These are phyloP conservation scores for Drosophila insularis DNA, from an alignment of 1,140 invertebrate genomes.

Conservation along the genomic window DNA sequence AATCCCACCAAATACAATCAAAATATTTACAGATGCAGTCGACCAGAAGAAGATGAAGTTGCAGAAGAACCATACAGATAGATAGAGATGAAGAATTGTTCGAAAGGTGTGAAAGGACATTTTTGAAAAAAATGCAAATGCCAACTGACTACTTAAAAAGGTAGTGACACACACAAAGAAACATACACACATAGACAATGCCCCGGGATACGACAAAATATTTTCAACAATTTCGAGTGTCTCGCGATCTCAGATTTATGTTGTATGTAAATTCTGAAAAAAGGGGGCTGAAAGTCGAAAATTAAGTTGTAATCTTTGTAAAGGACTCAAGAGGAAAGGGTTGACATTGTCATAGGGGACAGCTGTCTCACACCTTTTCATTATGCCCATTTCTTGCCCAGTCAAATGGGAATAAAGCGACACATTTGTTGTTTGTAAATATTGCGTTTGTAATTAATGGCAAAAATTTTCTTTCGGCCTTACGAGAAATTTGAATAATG, in stretches of 20 bases:
- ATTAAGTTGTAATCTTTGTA: constrained; percentile 82
- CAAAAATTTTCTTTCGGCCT: constrained; percentile 1
- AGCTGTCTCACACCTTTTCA: constrained; percentile 55
- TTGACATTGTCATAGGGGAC: constrained; percentile 59
- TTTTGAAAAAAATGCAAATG: constrained; percentile 46
- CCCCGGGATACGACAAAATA: constrained; percentile 65
- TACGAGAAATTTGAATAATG: constrained; percentile 46
- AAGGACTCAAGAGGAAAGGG: constrained; percentile 53
- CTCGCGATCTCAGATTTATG: constrained; percentile 75
- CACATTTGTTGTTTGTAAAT: constrained; percentile 82
- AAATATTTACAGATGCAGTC: constrained; percentile 68
- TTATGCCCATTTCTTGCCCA: constrained; percentile 1
- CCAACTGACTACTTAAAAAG: constrained; percentile 27
- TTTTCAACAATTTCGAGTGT: constrained; percentile 74
- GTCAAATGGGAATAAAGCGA: constrained; percentile 53
- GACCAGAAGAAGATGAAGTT: constrained; percentile 29
- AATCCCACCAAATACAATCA: constrained; percentile 65
- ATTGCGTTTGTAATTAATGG: constrained; percentile 81
- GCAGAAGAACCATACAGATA: background rate
- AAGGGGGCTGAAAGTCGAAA: constrained; percentile 64
- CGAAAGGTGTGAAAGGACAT: constrained; percentile 66
- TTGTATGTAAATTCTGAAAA: constrained; percentile 63
- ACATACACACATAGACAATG: constrained; percentile 29
- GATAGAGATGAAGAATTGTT: constrained; percentile 19
- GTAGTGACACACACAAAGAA: constrained; percentile 27